A percentile compares a stretch with the other conserved stretches of the same genome.
These are phyloP conservation scores for Drosophila cracens DNA, from an alignment of 2,888 invertebrate species.

Conservation along the genomic window DNA sequence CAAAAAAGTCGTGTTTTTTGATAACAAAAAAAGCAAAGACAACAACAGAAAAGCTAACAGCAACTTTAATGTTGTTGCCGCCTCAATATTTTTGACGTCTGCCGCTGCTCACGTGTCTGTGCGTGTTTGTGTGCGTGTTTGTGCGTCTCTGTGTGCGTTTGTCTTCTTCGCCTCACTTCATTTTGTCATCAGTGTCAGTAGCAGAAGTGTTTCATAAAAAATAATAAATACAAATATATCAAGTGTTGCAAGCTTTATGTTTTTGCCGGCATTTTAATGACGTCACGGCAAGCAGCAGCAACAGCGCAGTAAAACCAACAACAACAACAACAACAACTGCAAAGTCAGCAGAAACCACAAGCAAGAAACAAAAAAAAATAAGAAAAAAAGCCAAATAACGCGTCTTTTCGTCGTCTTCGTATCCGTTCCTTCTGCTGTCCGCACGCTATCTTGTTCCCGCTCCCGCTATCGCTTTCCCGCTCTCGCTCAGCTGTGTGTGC, in stretches of 20 bases:
- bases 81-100: conserved; percentile 51
- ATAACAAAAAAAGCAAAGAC: conserved; percentile 21
- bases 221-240: conserved; percentile 10
- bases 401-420: conserved; percentile 15
- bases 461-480: conserved; percentile 1
- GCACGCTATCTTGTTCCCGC: conserved; percentile 7
- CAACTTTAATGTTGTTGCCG: conserved; percentile 41
- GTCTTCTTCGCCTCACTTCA: conserved; percentile 27
- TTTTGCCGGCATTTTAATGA: conserved; percentile 75
- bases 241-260: conserved; percentile 31
- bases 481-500: conserved; percentile 31
- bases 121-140: conserved; percentile 17
- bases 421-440: conserved; percentile 18
- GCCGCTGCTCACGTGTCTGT: conserved; percentile 28
- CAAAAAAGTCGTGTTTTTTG: conserved; percentile 26
- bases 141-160: conserved; percentile 39
- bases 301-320: conserved; percentile 42
- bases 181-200: conserved; percentile 39
- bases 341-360: conserved; percentile 42
- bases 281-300: conserved; percentile 60
- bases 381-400: conserved; percentile 23
- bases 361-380: conserved; percentile 7
- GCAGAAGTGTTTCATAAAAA: conserved; percentile 24
- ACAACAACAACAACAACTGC: conserved; percentile 41
- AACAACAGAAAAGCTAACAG: conserved; percentile 8